These are phyloP conservation scores for Phoxinus phoxinus DNA, from an alignment of 2,113 vertebrate genomes.

Conservation along the genomic window DNA sequence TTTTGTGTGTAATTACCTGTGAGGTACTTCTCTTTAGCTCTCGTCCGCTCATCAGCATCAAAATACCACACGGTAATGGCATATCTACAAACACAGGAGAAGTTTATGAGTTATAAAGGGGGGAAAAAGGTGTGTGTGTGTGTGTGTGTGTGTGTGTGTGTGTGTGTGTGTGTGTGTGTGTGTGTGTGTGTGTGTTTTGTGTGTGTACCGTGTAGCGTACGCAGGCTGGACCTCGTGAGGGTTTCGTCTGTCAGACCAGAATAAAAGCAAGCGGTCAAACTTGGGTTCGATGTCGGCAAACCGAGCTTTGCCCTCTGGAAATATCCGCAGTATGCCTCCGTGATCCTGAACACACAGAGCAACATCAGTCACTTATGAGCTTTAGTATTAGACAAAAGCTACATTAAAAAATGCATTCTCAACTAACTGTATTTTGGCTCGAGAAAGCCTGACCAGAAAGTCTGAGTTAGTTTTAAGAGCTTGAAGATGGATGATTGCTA, in stretches of 20 bases:
- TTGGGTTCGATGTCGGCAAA: constrained; percentile 98
- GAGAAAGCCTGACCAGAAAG: too few species aligned
- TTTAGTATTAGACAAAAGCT: neutral
- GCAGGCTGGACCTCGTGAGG: constrained; percentile 98
- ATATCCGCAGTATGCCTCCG: constrained; percentile 96
- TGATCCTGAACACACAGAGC: constrained; percentile 81
- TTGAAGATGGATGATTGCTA: too few species aligned
- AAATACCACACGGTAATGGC: constrained; percentile 99
- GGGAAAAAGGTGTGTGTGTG: neutral
- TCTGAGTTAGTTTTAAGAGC: too few species aligned
- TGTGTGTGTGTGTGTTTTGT: constrained; percentile 28
- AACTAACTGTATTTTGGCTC: too few species aligned
- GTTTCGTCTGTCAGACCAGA: constrained; percentile 98
- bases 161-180: neutral
- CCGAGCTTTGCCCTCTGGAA: constrained; percentile 96
- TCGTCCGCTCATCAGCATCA: constrained; percentile 93
- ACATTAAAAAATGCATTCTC: neutral
- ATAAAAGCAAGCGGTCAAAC: constrained; percentile 96
- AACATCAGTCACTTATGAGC: neutral
- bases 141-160: neutral
- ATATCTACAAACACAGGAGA: constrained; percentile 81
- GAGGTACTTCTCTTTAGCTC: constrained; percentile 96
- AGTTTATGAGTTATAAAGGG: neutral
- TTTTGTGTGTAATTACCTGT: constrained; percentile 79
- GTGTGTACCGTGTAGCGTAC: constrained; percentile 86